phyloP scores from a whole-genome alignment of 1,140 invertebrate genomes.

The Drosophila tristis region DNA sequence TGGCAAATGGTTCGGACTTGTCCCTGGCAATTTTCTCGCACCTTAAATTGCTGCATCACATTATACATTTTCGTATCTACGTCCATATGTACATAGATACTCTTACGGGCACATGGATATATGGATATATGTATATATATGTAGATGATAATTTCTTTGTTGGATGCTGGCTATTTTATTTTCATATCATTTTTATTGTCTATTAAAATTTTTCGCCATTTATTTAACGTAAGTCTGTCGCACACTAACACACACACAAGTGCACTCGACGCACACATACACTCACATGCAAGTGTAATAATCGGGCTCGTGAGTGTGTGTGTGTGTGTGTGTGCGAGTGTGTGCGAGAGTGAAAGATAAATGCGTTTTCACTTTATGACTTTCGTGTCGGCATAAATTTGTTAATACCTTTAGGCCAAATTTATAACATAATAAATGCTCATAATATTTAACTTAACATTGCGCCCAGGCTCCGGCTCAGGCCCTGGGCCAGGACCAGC shows the following conservation, averaged over 20 bases:
- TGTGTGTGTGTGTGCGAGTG: no score
- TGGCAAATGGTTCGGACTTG: constrained; percentile 36
- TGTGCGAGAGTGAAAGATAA: constrained; percentile 69
- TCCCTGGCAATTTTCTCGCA: constrained; percentile 48
- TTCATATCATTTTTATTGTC: constrained; percentile 68
- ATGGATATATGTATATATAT: constrained; percentile 19
- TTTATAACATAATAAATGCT: constrained; percentile 84
- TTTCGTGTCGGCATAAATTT: constrained; percentile 83
- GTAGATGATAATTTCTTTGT: constrained; percentile 67
- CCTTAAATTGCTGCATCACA: constrained; percentile 54
- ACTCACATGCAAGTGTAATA: constrained; percentile 15
- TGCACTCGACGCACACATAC: constrained; percentile 12
- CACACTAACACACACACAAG: constrained; percentile 12
- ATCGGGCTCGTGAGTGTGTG: constrained; percentile 4
- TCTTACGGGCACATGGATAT: neutral
- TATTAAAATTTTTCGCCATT: constrained; percentile 75
- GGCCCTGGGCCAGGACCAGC: neutral
- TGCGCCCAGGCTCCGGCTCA: constrained; percentile 47
- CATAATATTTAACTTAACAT: constrained; percentile 83
- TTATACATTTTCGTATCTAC: constrained; percentile 40
- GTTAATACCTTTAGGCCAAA: constrained; percentile 84
- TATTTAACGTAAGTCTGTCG: constrained; percentile 48
- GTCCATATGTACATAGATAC: neutral
- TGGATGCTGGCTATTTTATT: constrained; percentile 56
- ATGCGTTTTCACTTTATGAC: constrained; percentile 83